phyloP scores from a whole-genome alignment of 2,888 invertebrate genomes.

The Teinopalpus imperialis region DNA sequence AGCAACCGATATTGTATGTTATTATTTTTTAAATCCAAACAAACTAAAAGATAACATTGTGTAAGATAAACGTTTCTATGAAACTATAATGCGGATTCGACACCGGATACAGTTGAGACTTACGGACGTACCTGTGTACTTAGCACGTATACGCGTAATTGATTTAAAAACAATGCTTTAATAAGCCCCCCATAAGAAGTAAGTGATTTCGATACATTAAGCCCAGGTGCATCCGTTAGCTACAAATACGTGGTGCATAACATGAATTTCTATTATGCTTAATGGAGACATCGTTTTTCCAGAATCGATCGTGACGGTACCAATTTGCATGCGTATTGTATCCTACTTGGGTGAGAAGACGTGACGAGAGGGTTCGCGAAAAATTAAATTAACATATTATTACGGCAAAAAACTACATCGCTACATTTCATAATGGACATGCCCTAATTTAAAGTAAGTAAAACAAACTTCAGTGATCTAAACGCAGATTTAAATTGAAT shows the following conservation, averaged over 20 bases:
- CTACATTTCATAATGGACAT: too few species aligned
- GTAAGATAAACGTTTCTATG: slow-evolving; percentile 45
- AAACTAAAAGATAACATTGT: slow-evolving; percentile 30
- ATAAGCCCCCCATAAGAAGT: slow-evolving; percentile 38
- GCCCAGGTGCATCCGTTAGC: slow-evolving; percentile 34
- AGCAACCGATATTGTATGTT: too few species aligned
- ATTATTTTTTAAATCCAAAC: slow-evolving; percentile 25
- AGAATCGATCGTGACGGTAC: slow-evolving; percentile 2
- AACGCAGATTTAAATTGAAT: too few species aligned
- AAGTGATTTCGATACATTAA: slow-evolving; percentile 31
- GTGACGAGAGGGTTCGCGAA: slow-evolving; percentile 16
- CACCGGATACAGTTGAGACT: slow-evolving; percentile 55
- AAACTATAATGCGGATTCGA: slow-evolving; percentile 55
- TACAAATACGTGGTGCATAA: slow-evolving; percentile 28
- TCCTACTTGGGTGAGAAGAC: not conserved
- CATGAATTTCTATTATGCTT: slow-evolving; percentile 32
- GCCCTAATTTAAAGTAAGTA: too few species aligned
- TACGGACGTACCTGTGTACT: slow-evolving; percentile 32
- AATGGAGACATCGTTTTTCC: slow-evolving; percentile 23
- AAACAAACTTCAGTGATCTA: too few species aligned
- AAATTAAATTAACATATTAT: too few species aligned
- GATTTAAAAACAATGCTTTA: slow-evolving; percentile 54
- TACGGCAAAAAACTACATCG: too few species aligned
- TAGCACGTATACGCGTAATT: slow-evolving; percentile 32
- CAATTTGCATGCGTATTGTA: slow-evolving; percentile 17